phyloP scores from a whole-genome alignment of 2,113 vertebrate genomes.

The Tachysurus fulvidraco region DNA sequence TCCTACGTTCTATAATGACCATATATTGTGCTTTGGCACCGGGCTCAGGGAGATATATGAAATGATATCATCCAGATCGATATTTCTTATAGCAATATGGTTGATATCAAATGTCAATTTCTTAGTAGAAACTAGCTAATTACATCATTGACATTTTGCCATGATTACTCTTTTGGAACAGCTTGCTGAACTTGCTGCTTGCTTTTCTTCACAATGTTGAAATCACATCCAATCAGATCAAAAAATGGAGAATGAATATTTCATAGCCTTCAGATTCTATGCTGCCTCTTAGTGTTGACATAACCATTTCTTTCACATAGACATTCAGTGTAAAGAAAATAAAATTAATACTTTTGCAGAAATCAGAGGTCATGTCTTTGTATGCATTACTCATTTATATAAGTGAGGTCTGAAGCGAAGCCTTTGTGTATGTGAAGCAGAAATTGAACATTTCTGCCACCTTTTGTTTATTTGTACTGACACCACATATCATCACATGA shows the following conservation, averaged over 20 bases:
- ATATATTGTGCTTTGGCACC: neutral
- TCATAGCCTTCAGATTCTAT: too few relatives aligned
- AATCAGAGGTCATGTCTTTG: neutral
- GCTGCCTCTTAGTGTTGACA: too few relatives aligned
- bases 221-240: neutral
- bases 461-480: neutral
- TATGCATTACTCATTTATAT: neutral
- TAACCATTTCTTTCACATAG: too few relatives aligned
- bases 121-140: neutral
- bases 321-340: neutral
- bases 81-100: neutral
- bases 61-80: neutral
- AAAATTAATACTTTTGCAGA: neutral
- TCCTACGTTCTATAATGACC: neutral
- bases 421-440: neutral
- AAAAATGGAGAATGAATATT: neutral
- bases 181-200: neutral
- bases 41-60: neutral
- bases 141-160: neutral
- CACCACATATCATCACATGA: neutral
- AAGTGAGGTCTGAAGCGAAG: neutral
- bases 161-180: neutral
- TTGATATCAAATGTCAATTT: neutral
- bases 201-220: neutral
- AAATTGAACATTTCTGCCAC: neutral